These are phyloP conservation scores for Nyctereutes procyonoides DNA, from an alignment of 2,113 vertebrate genomes.

Conservation along the genomic window DNA sequence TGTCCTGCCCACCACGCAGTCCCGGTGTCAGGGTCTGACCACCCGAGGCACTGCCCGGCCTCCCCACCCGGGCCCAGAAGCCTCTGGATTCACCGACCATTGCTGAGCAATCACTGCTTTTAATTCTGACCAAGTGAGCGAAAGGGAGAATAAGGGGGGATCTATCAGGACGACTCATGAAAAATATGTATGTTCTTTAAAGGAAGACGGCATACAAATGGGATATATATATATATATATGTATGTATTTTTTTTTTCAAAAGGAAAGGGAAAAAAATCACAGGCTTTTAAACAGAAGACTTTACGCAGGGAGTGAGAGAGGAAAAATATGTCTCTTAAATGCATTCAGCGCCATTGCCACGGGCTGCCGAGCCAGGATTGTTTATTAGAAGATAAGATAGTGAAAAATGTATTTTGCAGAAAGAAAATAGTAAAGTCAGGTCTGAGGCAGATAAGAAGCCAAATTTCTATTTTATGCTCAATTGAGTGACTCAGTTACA, in stretches of 20 bases:
- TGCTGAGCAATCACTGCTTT: not conserved
- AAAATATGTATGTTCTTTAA: conserved; percentile 85
- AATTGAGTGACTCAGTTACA: conserved; percentile 90
- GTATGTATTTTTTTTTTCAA: not conserved
- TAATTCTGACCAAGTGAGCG: conserved; percentile 61
- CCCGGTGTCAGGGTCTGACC: conserved; percentile 34
- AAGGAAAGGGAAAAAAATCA: not conserved
- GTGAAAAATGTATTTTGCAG: conserved; percentile 92
- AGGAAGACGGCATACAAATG: conserved; percentile 86
- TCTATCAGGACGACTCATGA: conserved; percentile 78
- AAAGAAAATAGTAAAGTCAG: conserved; percentile 91
- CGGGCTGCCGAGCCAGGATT: conserved; percentile 88
- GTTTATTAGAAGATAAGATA: conserved; percentile 93
- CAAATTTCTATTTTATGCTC: conserved; percentile 93
- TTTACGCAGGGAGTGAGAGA: conserved; percentile 69
- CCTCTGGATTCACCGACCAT: not conserved
- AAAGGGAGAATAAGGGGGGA: conserved; percentile 73
- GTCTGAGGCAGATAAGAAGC: conserved; percentile 89
- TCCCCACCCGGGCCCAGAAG: not conserved
- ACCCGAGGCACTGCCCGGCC: conserved; percentile 62
- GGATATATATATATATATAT: conserved; percentile 67
- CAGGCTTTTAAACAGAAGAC: conserved; percentile 84
- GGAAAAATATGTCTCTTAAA: conserved; percentile 86
- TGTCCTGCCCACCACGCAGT: conserved; percentile 54
- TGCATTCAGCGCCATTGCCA: conserved; percentile 85